A percentile compares a stretch with the other conserved stretches of the same genome.
Conservation (phyloP, 1,140 invertebrate species). For the Colletes gigas region DNA sequence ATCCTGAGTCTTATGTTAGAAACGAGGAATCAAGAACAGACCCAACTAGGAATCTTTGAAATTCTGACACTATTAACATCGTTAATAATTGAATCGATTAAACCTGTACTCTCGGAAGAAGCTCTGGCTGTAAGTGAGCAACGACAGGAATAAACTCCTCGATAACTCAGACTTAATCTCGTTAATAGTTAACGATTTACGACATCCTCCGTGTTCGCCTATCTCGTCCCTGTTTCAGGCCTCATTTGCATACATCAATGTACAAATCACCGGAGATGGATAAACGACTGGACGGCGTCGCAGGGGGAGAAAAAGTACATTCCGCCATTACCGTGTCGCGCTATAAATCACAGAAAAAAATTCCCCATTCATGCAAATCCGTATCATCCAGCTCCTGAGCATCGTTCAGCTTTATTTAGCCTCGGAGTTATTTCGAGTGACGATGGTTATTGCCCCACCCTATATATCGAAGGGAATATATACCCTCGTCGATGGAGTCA, state of each 20-base stretch:
- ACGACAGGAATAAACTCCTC: too few species aligned
- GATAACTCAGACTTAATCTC: too few species aligned
- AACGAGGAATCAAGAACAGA: too few species aligned
- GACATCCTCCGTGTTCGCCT: background rate
- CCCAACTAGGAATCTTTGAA: too few species aligned
- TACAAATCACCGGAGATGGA: background rate
- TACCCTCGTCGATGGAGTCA: constrained; percentile 33
- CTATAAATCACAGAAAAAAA: constrained; percentile 21
- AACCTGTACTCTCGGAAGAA: too few species aligned
- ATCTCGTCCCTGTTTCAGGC: background rate
- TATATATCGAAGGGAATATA: constrained; percentile 52
- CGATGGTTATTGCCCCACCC: constrained; percentile 49
- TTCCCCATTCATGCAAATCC: constrained; percentile 44
- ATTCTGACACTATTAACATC: too few species aligned
- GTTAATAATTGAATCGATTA: too few species aligned
- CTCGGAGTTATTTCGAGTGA: constrained; percentile 45
- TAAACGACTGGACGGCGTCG: background rate
- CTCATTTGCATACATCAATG: background rate
- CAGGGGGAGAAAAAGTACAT: background rate
- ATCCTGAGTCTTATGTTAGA: too few species aligned
- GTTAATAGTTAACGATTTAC: too few species aligned
- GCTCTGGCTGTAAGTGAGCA: too few species aligned
- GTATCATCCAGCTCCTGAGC: constrained; percentile 21
- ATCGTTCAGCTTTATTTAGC: constrained; percentile 4
- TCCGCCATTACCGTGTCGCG: constrained; percentile 26